Conservation (phyloP, 2,888 invertebrate genomes). For the Amiota mariae region DNA sequence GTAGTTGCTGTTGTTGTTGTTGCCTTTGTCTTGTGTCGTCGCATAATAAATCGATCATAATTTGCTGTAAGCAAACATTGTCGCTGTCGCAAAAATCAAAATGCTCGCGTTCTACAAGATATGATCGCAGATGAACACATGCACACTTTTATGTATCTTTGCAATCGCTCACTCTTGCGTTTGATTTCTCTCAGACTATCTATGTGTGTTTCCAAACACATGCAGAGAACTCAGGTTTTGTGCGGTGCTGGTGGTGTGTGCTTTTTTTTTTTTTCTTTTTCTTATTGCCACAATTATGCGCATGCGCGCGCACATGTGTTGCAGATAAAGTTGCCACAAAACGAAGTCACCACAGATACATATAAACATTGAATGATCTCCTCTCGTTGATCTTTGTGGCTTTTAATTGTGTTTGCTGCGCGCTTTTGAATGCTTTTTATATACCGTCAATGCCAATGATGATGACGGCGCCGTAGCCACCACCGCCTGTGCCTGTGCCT, state of each 20-base stretch:
- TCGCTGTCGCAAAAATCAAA: conserved; percentile 51
- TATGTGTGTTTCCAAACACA: neutral
- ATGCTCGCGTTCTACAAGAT: conserved; percentile 27
- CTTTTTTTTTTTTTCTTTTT: conserved; percentile 20
- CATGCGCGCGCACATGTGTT: conserved; percentile 26
- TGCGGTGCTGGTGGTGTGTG: neutral
- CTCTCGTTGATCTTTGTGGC: neutral
- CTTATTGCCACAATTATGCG: conserved; percentile 13
- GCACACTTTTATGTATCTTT: too few relatives aligned
- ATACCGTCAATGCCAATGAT: neutral
- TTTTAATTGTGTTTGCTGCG: neutral
- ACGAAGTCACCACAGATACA: neutral
- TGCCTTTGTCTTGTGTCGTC: conserved; percentile 37
- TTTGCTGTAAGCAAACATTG: conserved; percentile 43
- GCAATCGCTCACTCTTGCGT: neutral
- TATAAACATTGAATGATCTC: too few relatives aligned
- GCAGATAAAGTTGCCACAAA: conserved; percentile 14
- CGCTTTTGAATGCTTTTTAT: neutral
- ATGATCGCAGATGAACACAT: conserved; percentile 1
- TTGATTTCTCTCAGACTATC: too few relatives aligned
- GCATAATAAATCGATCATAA: conserved; percentile 70
- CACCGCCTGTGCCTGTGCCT: neutral
- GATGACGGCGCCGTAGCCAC: neutral
- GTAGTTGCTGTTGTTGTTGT: conserved; percentile 29
- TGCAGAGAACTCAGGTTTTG: neutral